Percentiles rank a stretch among this genome's conserved stretches.
phyloP scores from a whole-genome alignment of 2,113 vertebrate genomes.

The Syngnathus floridae region DNA sequence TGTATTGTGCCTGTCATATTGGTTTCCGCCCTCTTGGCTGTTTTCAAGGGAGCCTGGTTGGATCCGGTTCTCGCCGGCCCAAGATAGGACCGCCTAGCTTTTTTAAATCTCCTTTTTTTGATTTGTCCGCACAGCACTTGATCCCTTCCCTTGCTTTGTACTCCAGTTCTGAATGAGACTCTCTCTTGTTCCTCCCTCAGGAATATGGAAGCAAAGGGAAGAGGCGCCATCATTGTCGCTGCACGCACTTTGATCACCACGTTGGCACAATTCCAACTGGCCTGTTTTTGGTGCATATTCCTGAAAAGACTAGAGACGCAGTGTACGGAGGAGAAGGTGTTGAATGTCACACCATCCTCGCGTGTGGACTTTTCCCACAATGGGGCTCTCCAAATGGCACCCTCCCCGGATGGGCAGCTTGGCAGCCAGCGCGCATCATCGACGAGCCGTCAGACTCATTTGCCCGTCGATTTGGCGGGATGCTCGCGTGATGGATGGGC shows the following conservation, averaged over 20 bases:
- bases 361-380: constrained; percentile 56
- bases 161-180: background rate
- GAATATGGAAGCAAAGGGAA: background rate
- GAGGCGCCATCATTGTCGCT: background rate
- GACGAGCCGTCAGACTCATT: no score
- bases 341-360: constrained; percentile 51
- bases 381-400: background rate
- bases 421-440: no score
- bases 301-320: constrained; percentile 1
- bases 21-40: constrained; percentile 1
- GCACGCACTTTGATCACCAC: no score
- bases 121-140: background rate
- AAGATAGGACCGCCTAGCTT: constrained; percentile 22
- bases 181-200: background rate
- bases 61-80: constrained; percentile 63
- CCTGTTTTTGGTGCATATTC: no score
- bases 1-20: constrained; percentile 15
- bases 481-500: background rate
- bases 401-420: no score
- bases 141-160: background rate
- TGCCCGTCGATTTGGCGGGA: no score
- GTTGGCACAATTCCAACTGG: no score
- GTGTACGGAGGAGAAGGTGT: constrained; percentile 22
- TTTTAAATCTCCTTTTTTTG: background rate
- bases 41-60: constrained; percentile 59